phyloP scores from a whole-genome alignment of 1,140 invertebrate genomes.

The Pseudomyrmex dendroicus region DNA sequence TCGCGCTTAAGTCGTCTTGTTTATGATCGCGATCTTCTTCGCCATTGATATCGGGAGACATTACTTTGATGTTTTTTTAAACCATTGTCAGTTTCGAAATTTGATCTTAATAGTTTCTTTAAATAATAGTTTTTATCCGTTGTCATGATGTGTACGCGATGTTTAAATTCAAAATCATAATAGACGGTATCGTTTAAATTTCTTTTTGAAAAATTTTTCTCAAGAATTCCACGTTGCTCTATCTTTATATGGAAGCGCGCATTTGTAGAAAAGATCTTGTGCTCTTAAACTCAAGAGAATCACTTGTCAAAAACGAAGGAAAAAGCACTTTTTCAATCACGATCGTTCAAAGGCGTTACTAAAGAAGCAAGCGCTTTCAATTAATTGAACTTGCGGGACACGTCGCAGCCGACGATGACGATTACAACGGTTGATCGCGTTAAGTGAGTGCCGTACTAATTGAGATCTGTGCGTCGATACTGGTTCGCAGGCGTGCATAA shows the following conservation, averaged over 20 bases:
- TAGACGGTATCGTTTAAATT: no score
- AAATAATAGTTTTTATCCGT: background rate
- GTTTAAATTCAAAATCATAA: no score
- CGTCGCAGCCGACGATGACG: background rate
- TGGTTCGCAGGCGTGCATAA: constrained; percentile 68
- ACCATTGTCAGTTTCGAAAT: background rate
- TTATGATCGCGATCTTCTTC: constrained; percentile 80
- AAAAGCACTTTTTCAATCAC: background rate
- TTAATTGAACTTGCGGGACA: constrained; percentile 37
- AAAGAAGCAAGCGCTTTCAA: background rate
- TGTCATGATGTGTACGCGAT: background rate
- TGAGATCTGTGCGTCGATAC: constrained; percentile 76
- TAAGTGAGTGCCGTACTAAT: constrained; percentile 81
- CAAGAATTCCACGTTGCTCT: background rate
- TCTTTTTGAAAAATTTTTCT: no score
- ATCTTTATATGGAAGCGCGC: background rate
- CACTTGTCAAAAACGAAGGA: background rate
- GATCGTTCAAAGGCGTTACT: background rate
- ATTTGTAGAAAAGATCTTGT: background rate
- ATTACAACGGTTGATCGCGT: constrained; percentile 70
- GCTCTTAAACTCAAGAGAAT: background rate
- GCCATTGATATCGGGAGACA: constrained; percentile 61
- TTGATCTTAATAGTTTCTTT: constrained; percentile 1
- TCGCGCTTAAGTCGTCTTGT: constrained; percentile 79
- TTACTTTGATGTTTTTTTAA: constrained; percentile 52